phyloP scores from a whole-genome alignment of 1,140 invertebrate species.

The Lutraria rhynchaena region DNA sequence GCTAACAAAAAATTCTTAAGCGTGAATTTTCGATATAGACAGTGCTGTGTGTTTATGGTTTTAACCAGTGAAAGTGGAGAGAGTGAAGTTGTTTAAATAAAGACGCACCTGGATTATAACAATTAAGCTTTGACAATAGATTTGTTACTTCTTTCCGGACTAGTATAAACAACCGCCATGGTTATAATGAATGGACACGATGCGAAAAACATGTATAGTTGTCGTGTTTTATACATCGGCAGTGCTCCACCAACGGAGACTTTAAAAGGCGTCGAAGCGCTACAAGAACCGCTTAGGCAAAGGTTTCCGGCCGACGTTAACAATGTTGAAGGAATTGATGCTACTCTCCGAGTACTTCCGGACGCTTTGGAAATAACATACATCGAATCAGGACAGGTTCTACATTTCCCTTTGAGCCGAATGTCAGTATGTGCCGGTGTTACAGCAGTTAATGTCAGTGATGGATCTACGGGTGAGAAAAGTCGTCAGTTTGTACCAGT shows the following conservation, averaged over 20 bases:
- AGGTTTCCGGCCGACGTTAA: slow-evolving; percentile 27
- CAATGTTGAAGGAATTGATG: slow-evolving; percentile 37
- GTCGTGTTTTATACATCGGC: slow-evolving; percentile 41
- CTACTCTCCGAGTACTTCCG: slow-evolving; percentile 34
- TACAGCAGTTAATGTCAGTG: slow-evolving; percentile 13
- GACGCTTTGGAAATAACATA: slow-evolving; percentile 33
- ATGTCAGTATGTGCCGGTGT: slow-evolving; percentile 41
- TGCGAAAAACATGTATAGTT: slow-evolving; percentile 27
- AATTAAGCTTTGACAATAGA: too few species aligned
- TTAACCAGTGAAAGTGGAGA: too few species aligned
- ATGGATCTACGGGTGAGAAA: slow-evolving; percentile 19
- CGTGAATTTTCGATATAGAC: too few species aligned
- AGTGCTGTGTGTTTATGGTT: too few species aligned
- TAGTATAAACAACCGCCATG: too few species aligned
- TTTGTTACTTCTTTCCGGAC: too few species aligned
- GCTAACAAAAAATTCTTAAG: background rate
- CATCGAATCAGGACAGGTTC: background rate
- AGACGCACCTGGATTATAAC: background rate
- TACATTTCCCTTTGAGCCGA: slow-evolving; percentile 26
- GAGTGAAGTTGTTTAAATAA: too few species aligned
- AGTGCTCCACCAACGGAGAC: slow-evolving; percentile 45
- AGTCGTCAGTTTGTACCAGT: slow-evolving; percentile 35
- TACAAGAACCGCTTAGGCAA: slow-evolving; percentile 31
- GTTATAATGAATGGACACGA: slow-evolving; percentile 19
- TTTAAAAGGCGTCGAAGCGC: slow-evolving; percentile 39